Conservation (phyloP, 2,113 vertebrate genomes). For the Prochilodus magdalenae region DNA sequence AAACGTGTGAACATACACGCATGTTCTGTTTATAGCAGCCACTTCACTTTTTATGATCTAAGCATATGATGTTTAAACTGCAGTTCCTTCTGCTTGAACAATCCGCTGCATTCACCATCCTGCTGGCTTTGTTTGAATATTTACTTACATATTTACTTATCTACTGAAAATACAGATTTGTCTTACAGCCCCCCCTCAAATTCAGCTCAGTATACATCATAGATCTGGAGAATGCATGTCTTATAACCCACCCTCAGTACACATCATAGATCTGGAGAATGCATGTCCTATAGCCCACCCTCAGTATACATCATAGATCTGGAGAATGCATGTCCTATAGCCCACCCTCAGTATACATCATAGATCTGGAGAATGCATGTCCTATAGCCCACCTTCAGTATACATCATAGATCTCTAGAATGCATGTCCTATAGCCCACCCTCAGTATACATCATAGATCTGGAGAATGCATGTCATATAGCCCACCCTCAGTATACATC, state of each 20-base stretch:
- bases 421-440: no score
- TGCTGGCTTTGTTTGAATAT: not conserved
- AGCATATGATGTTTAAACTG: not conserved
- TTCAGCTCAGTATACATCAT: not conserved
- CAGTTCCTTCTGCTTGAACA: not conserved
- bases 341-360: not conserved
- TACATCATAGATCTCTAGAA: no score
- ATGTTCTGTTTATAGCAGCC: not conserved
- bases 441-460: no score
- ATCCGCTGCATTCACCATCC: not conserved
- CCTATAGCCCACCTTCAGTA: no score
- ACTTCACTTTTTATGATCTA: not conserved
- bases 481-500: no score
- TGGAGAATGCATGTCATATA: no score
- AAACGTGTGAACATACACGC: constrained; percentile 18
- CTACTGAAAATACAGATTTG: not conserved
- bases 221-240: not conserved
- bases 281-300: not conserved
- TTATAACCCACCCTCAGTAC: not conserved
- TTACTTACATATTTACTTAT: no score
- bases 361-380: not conserved
- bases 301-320: not conserved
- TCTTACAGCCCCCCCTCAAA: not conserved
- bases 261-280: not conserved
- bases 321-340: not conserved